A percentile compares a stretch with the other conserved stretches of the same genome.
Evolutionary conservation across 2,113 vertebrate genomes (phyloP).

Genomic region (Tyrannus savana): DNA sequence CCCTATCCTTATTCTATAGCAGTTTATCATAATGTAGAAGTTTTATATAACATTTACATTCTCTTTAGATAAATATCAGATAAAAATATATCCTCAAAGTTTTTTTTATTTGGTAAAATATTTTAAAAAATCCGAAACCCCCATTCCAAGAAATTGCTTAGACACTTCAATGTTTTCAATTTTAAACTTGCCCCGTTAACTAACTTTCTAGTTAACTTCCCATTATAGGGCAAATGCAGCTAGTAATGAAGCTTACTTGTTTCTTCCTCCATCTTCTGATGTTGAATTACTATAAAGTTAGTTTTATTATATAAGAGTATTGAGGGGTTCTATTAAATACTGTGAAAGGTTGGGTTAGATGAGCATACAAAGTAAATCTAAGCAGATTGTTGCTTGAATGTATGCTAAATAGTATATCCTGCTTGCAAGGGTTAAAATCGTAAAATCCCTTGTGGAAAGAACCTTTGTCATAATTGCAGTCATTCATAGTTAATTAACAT

Average conservation of each 20-base stretch:
- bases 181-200: background rate
- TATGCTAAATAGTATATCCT: background rate
- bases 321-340: background rate
- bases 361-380: background rate
- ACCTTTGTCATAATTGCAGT: conserved; percentile 61
- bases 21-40: background rate
- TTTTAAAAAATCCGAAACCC: background rate
- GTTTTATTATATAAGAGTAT: background rate
- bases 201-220: background rate
- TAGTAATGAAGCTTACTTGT: background rate
- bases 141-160: background rate
- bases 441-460: conserved; percentile 13
- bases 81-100: background rate
- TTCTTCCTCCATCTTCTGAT: background rate
- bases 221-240: background rate
- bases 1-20: background rate
- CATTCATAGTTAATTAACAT: conserved; percentile 62
- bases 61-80: background rate
- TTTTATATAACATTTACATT: background rate
- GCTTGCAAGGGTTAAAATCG: conserved; percentile 1
- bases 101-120: background rate
- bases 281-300: background rate
- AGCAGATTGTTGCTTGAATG: background rate
- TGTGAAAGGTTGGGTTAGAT: background rate
- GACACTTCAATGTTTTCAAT: background rate